A percentile compares a stretch with the other conserved stretches of the same genome.
These are phyloP conservation scores for Oryzias sinensis DNA, from an alignment of 2,797 vertebrate genomes.

Conservation along the genomic window DNA sequence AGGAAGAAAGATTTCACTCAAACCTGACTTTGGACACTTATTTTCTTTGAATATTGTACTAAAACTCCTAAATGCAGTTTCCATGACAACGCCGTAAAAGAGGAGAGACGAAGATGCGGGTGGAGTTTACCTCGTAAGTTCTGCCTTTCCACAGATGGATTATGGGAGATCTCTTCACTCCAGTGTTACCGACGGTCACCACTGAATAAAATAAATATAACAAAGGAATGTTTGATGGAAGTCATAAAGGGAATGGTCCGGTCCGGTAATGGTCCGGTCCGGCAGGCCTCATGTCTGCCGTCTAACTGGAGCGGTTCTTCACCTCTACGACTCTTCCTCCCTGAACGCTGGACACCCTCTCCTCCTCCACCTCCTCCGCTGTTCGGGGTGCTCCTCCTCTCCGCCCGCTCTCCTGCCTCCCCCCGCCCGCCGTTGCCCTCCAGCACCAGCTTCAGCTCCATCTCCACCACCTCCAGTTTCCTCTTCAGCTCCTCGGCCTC, in stretches of 20 bases:
- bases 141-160: slow-evolving; percentile 66
- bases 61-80: no score
- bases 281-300: no score
- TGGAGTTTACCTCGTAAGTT: slow-evolving; percentile 48
- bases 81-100: no score
- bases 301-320: neutral
- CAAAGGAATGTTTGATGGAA: neutral
- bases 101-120: neutral
- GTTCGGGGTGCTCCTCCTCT: neutral
- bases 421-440: slow-evolving; percentile 26
- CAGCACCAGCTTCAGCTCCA: slow-evolving; percentile 49
- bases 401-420: slow-evolving; percentile 22
- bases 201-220: slow-evolving; percentile 6
- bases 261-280: no score
- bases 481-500: slow-evolving; percentile 57
- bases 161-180: slow-evolving; percentile 56
- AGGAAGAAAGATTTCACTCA: neutral
- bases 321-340: slow-evolving; percentile 52
- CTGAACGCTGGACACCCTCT: slow-evolving; percentile 2
- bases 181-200: slow-evolving; percentile 3
- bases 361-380: slow-evolving; percentile 6
- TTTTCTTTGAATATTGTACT: no score
- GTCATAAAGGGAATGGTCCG: no score
- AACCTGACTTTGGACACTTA: no score
- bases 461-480: slow-evolving; percentile 55